Percentiles rank a stretch among this genome's conserved stretches.
These are phyloP conservation scores for Bugulina stolonifera DNA, from an alignment of 2,888 invertebrate genomes.

Conservation along the genomic window DNA sequence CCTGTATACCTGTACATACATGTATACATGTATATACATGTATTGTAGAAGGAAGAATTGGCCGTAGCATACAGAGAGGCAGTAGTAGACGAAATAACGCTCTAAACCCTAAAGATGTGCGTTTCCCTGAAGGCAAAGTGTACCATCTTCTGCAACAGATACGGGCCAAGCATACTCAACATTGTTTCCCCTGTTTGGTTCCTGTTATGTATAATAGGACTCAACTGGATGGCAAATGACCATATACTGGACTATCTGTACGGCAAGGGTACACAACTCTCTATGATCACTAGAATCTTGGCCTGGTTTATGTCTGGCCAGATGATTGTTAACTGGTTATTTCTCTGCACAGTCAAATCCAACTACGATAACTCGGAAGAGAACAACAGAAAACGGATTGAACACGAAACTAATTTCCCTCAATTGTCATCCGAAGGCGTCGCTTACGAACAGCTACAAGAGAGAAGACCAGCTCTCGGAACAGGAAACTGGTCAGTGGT, in stretches of 20 bases:
- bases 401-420: not conserved
- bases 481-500: constrained; percentile 21
- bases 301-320: constrained; percentile 37
- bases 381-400: constrained; percentile 31
- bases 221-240: constrained; percentile 20
- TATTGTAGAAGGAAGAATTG: too few relatives aligned
- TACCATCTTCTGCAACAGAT: not conserved
- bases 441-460: not conserved
- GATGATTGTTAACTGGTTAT: constrained; percentile 40
- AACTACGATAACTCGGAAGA: constrained; percentile 33
- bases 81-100: too few relatives aligned
- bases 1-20: too few relatives aligned
- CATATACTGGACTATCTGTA: constrained; percentile 14
- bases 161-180: not conserved
- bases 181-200: constrained; percentile 5
- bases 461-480: not conserved
- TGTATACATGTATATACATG: too few relatives aligned
- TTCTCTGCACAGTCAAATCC: constrained; percentile 38
- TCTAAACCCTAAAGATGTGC: not conserved
- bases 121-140: not conserved
- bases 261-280: not conserved
- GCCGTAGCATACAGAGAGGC: too few relatives aligned
- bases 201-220: not conserved
- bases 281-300: constrained; percentile 30
- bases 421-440: constrained; percentile 7